Evolutionary conservation across 2,888 invertebrate genomes (phyloP).

Genomic region (Synergus gifuensis): DNA sequence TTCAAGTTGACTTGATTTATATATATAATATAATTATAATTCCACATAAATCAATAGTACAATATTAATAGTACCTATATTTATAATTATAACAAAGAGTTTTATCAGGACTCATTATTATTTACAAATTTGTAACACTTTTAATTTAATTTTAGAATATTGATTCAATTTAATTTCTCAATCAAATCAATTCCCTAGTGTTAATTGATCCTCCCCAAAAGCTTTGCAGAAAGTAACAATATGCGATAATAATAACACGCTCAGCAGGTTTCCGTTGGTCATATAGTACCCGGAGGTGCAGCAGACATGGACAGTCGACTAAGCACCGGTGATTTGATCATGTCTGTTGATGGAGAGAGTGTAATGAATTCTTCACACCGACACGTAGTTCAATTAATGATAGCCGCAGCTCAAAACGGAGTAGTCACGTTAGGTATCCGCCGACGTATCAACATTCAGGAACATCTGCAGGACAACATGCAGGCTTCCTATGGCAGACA

Average conservation of each 20-base stretch:
- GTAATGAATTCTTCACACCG: slow-evolving; percentile 94
- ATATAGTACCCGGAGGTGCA: slow-evolving; percentile 97
- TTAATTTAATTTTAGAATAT: background rate
- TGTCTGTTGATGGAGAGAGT: slow-evolving; percentile 93
- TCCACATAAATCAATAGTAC: too few species aligned
- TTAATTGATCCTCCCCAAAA: background rate
- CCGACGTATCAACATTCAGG: slow-evolving; percentile 80
- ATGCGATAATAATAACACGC: slow-evolving; percentile 61
- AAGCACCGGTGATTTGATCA: slow-evolving; percentile 94
- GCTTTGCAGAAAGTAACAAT: slow-evolving; percentile 15
- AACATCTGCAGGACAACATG: slow-evolving; percentile 75
- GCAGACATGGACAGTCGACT: slow-evolving; percentile 95
- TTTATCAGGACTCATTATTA: too few species aligned
- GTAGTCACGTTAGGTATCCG: slow-evolving; percentile 90
- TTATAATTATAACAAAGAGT: too few species aligned
- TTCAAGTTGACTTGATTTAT: background rate
- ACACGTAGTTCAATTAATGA: slow-evolving; percentile 95
- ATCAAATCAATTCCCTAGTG: background rate
- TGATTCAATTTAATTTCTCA: background rate
- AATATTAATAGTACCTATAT: too few species aligned
- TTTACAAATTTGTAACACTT: too few species aligned
- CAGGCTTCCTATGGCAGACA: slow-evolving; percentile 72
- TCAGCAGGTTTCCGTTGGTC: slow-evolving; percentile 92
- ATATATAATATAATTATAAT: background rate
- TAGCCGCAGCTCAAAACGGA: slow-evolving; percentile 91